Evolutionary conservation across 1,140 invertebrate species (phyloP).

Genomic region (Pogonus chalceus): DNA sequence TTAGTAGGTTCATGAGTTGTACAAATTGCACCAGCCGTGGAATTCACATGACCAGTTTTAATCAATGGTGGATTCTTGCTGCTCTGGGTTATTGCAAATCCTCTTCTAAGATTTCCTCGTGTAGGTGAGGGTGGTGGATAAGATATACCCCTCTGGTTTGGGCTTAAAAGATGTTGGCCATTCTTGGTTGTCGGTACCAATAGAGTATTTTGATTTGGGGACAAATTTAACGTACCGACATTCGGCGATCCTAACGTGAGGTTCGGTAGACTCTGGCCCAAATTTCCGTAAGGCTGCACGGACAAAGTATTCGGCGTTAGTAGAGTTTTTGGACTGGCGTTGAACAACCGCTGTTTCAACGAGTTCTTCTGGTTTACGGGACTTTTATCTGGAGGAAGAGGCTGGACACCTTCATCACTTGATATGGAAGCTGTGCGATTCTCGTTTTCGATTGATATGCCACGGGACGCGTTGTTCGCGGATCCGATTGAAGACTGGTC

Average conservation of each 20-base stretch:
- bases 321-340: slow-evolving; percentile 15
- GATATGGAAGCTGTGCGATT: slow-evolving; percentile 42
- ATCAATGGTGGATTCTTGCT: slow-evolving; percentile 65
- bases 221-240: slow-evolving; percentile 37
- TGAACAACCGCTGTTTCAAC: slow-evolving; percentile 29
- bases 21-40: slow-evolving; percentile 24
- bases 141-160: slow-evolving; percentile 53
- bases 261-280: slow-evolving; percentile 66
- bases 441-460: slow-evolving; percentile 41
- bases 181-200: slow-evolving; percentile 41
- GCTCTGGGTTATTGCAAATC: slow-evolving; percentile 56
- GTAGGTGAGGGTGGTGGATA: slow-evolving; percentile 69
- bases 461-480: slow-evolving; percentile 32
- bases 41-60: slow-evolving; percentile 47
- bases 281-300: slow-evolving; percentile 55
- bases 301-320: slow-evolving; percentile 61
- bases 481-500: slow-evolving; percentile 37
- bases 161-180: slow-evolving; percentile 40
- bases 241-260: slow-evolving; percentile 45
- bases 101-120: slow-evolving; percentile 52
- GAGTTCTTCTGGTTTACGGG: slow-evolving; percentile 30
- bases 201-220: slow-evolving; percentile 40
- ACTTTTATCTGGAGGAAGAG: slow-evolving; percentile 29
- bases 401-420: slow-evolving; percentile 39
- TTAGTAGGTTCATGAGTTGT: slow-evolving; percentile 25